Conservation (phyloP, 1,140 invertebrate genomes). For the Coenobita brevimanus region DNA sequence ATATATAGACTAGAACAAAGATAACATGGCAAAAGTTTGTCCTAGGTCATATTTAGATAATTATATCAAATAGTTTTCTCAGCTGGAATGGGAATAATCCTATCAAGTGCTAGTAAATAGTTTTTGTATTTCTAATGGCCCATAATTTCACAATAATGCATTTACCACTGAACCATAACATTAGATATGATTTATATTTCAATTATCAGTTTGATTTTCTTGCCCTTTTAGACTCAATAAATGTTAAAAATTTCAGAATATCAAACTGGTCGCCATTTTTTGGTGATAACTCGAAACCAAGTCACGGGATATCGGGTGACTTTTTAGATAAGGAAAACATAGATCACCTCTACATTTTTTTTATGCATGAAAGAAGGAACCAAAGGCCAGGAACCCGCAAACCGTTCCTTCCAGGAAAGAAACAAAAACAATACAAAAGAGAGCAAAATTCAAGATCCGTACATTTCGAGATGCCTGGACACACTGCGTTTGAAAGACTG, state of each 20-base stretch:
- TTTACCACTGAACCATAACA: constrained; percentile 11
- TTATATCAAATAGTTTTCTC: no score
- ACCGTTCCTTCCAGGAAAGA: no score
- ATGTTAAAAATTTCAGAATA: background rate
- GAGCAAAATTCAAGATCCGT: no score
- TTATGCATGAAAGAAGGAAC: no score
- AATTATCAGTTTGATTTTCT: constrained; percentile 4
- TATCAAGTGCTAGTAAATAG: no score
- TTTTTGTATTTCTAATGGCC: no score
- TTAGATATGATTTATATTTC: constrained; percentile 7
- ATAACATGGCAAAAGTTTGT: background rate
- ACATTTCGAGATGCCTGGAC: no score
- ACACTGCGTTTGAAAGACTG: no score
- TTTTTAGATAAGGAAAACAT: constrained; percentile 14
- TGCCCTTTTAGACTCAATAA: constrained; percentile 7
- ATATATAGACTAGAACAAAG: constrained; percentile 26
- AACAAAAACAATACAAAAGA: no score
- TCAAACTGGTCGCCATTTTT: constrained; percentile 12
- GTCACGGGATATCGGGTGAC: background rate
- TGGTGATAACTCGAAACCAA: constrained; percentile 13
- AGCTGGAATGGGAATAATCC: no score
- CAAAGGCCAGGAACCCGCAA: no score
- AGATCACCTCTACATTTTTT: constrained; percentile 10
- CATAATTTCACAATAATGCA: constrained; percentile 37
- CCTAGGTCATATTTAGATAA: constrained; percentile 10